Evolutionary conservation across 2,888 invertebrate species (phyloP).

Genomic region (Drosophila dives): DNA sequence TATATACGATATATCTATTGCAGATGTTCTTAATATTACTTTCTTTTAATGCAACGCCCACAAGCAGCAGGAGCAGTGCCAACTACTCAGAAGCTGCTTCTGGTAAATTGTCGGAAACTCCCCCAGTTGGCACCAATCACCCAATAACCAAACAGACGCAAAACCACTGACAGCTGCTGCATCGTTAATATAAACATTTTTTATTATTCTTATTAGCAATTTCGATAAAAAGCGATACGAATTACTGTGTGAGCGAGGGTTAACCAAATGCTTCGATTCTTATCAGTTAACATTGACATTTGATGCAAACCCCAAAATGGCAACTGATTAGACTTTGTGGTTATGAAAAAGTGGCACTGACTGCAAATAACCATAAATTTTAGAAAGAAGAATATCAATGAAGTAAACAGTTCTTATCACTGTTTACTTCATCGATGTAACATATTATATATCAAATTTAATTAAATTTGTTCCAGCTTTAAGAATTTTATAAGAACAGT

Average conservation of each 20-base stretch:
- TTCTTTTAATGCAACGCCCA: constrained; percentile 11
- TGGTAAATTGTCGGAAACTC: constrained; percentile 36
- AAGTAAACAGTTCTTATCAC: neutral
- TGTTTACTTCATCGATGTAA: too few species aligned
- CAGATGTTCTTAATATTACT: constrained; percentile 43
- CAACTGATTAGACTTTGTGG: constrained; percentile 18
- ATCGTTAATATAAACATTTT: constrained; percentile 38
- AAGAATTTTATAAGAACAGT: neutral
- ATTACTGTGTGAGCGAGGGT: constrained; percentile 9
- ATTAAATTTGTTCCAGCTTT: too few species aligned
- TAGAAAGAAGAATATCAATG: neutral
- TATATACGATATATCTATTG: constrained; percentile 34
- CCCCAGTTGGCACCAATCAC: neutral
- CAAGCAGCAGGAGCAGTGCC: constrained; percentile 6
- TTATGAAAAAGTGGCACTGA: constrained; percentile 33
- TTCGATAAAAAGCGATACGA: constrained; percentile 40
- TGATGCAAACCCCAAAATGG: constrained; percentile 11
- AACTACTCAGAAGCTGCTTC: constrained; percentile 39
- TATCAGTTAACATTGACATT: constrained; percentile 37
- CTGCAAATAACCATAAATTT: neutral
- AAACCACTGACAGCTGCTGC: constrained; percentile 66
- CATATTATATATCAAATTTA: neutral
- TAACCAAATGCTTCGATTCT: constrained; percentile 32
- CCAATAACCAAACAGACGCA: constrained; percentile 27
- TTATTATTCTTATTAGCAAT: constrained; percentile 35